Conservation (phyloP, 1,140 invertebrate genomes). For the Eriosoma lanigerum region DNA sequence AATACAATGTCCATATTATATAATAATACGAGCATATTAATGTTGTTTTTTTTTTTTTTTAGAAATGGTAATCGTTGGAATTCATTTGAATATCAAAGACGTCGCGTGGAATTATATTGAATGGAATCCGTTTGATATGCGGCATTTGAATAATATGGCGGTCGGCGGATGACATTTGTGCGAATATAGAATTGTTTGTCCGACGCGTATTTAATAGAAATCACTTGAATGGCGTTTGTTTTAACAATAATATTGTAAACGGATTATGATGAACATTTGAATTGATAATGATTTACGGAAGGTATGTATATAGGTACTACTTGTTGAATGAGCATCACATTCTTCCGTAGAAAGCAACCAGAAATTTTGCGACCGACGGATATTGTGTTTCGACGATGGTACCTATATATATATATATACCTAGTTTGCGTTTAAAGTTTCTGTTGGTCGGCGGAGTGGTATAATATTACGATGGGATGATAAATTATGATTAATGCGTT, state of each 20-base stretch:
- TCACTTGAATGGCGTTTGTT: conserved; percentile 26
- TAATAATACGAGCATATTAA: background rate
- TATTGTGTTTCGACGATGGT: background rate
- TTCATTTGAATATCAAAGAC: background rate
- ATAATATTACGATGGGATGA: background rate
- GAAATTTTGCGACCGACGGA: background rate
- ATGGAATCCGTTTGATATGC: background rate
- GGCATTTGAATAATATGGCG: conserved; percentile 25
- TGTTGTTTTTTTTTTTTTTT: too few species aligned
- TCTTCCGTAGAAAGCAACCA: conserved; percentile 27
- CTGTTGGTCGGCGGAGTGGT: too few species aligned
- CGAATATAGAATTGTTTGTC: conserved; percentile 1
- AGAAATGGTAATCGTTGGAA: conserved; percentile 5
- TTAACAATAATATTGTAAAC: conserved; percentile 24
- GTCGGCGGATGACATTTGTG: conserved; percentile 3
- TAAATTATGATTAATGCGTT: background rate
- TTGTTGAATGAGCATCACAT: background rate
- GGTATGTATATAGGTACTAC: background rate
- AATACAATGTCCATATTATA: conserved; percentile 3
- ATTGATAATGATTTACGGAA: conserved; percentile 31
- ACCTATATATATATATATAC: too few species aligned
- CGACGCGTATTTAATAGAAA: conserved; percentile 18
- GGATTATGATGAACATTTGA: conserved; percentile 12
- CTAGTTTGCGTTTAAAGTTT: too few species aligned
- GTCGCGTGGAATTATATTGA: background rate